These are phyloP conservation scores for Pedionomus torquatus DNA, from an alignment of 2,113 vertebrate genomes.

Conservation along the genomic window DNA sequence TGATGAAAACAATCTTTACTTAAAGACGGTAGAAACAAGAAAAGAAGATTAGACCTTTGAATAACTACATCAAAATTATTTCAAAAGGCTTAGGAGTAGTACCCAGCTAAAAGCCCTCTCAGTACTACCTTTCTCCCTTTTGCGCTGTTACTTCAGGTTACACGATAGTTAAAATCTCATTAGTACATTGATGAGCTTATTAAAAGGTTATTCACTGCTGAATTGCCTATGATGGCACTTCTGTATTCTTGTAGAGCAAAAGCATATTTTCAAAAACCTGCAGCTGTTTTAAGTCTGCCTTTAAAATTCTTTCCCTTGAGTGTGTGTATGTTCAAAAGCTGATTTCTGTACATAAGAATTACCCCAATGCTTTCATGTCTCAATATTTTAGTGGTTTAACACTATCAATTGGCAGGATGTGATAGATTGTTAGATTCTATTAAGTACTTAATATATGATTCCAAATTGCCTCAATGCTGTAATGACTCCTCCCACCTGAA, in stretches of 20 bases:
- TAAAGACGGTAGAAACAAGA: neutral
- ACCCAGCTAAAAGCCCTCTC: neutral
- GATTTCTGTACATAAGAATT: neutral
- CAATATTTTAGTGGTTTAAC: slow-evolving; percentile 35
- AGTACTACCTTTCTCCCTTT: neutral
- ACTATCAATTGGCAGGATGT: slow-evolving; percentile 15
- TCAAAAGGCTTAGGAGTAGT: neutral
- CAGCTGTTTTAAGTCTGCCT: neutral
- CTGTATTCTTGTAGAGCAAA: neutral
- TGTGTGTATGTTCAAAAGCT: neutral
- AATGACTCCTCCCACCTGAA: slow-evolving; percentile 41
- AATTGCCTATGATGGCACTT: neutral
- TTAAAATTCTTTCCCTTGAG: neutral
- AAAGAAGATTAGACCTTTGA: neutral
- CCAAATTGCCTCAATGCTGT: slow-evolving; percentile 4
- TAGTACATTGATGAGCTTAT: neutral
- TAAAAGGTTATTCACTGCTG: neutral
- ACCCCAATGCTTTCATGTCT: slow-evolving; percentile 9
- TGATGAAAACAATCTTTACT: neutral
- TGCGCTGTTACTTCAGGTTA: neutral
- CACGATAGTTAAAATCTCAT: neutral
- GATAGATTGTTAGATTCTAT: slow-evolving; percentile 11
- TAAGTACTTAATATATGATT: slow-evolving; percentile 39
- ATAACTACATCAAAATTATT: neutral
- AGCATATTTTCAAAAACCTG: neutral